Evolutionary conservation across 2,888 invertebrate species (phyloP), one percentile per base, ranked within the genome.

Genomic region (Diadromus collaris): DNA sequence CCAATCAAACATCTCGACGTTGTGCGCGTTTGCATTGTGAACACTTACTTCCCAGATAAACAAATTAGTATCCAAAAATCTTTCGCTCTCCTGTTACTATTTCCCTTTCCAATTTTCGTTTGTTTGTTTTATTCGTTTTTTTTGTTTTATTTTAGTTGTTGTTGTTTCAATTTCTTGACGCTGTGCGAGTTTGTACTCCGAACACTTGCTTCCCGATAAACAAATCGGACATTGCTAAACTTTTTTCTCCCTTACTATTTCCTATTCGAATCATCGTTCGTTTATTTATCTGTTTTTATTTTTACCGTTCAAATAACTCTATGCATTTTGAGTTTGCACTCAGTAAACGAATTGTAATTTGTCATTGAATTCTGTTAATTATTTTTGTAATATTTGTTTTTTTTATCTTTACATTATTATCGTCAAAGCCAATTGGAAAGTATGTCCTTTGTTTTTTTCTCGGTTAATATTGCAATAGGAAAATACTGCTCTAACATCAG

Each of bases 361-460:
- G n/a, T 48, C 46, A 1, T 48, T 48, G 0, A 7, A 48, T 19
- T 48, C 19, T 3, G 16, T 63, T 19, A 9, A 19, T 41, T 4
- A 16, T 9, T 10, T 16, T n/a, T 10, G 10, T 13, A 21, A 21
- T 21, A n/a, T 64, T n/a, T 32, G 7, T 21, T 24, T 6, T 24
- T 41, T 16, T 29, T 13, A 16, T 21, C 34, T 19, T 56, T 32
- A 51, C 34, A 38, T 56, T 68, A 38, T 56, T 68, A 24, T 58
- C 6, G 27, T 61, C 13, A n/a, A 16, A 29, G n/a, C 44, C 7
- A 21, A 27, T 21, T 41, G 38, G 3, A 41, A 41, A 3, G 3
- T n/a, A n/a, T n/a, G n/a, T n/a, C 38, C 4, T 16, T 16, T 41
- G 13, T 41, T 41, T 41, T 16, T 41, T 16, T 16, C 4, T 13